These are phyloP conservation scores for Nephrotoma appendiculata DNA, from an alignment of 2,888 invertebrate genomes.

Conservation along the genomic window DNA sequence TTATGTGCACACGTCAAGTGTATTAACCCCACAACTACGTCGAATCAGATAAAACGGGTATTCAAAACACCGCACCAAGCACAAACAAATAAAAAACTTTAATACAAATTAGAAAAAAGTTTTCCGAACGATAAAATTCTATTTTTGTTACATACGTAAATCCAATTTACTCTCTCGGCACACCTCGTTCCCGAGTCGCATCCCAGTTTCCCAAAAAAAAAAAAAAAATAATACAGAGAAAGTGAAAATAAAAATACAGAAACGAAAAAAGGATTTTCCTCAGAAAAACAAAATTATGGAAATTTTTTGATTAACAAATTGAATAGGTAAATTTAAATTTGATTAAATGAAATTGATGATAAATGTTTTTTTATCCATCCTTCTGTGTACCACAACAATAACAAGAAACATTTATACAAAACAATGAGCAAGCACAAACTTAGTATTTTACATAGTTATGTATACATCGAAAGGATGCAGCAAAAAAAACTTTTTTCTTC, in stretches of 20 bases:
- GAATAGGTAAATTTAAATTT: not conserved
- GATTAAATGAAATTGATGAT: not conserved
- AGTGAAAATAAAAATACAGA: not conserved
- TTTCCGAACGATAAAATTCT: conserved; percentile 5
- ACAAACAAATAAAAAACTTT: not conserved
- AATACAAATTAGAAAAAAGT: not conserved
- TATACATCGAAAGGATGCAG: not conserved
- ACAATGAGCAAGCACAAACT: not conserved
- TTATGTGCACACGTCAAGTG: not conserved
- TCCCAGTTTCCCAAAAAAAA: not conserved
- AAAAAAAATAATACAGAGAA: not conserved
- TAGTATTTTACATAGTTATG: not conserved
- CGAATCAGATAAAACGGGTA: not conserved
- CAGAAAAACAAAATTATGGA: not conserved
- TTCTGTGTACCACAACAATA: not conserved
- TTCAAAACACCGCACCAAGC: not conserved
- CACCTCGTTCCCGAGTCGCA: not conserved
- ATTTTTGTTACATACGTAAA: not conserved
- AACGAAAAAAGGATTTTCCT: not conserved
- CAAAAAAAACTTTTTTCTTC: not conserved
- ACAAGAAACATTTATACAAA: not conserved
- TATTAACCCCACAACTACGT: not conserved
- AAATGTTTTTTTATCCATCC: not conserved
- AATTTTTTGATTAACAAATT: not conserved
- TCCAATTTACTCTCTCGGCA: not conserved